These are phyloP conservation scores for Trinectes maculatus DNA, from an alignment of 2,113 vertebrate genomes.

Conservation along the genomic window DNA sequence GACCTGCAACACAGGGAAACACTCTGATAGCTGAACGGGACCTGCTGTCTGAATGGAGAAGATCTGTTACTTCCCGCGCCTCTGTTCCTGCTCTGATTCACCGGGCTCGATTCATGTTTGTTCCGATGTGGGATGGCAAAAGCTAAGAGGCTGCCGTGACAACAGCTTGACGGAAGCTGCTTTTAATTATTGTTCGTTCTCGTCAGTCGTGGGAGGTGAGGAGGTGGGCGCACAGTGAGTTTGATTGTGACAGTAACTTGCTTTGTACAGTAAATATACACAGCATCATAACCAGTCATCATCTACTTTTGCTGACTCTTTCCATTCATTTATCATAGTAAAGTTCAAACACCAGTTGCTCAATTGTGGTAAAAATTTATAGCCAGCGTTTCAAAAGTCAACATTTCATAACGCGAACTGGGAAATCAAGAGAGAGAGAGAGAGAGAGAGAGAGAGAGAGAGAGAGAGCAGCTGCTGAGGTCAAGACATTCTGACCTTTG, in stretches of 20 bases:
- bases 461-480: background rate
- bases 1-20: background rate
- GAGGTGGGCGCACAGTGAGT: background rate
- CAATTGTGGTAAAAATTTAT: too few species aligned
- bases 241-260: background rate
- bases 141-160: slow-evolving; percentile 5
- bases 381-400: too few species aligned
- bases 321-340: too few species aligned
- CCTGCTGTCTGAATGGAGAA: background rate
- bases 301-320: too few species aligned
- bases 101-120: background rate
- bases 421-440: too few species aligned
- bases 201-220: slow-evolving; percentile 10
- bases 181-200: slow-evolving; percentile 6
- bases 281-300: too few species aligned
- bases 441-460: too few species aligned
- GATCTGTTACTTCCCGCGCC: background rate
- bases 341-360: too few species aligned
- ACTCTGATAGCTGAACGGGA: background rate
- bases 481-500: slow-evolving; percentile 11
- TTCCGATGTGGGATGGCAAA: background rate
- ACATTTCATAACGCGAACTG: too few species aligned
- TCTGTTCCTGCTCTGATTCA: slow-evolving; percentile 1
- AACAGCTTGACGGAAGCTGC: slow-evolving; percentile 9
- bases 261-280: background rate